phyloP scores from a whole-genome alignment of 2,797 vertebrate species.

The Pantherophis alleghaniensis region DNA sequence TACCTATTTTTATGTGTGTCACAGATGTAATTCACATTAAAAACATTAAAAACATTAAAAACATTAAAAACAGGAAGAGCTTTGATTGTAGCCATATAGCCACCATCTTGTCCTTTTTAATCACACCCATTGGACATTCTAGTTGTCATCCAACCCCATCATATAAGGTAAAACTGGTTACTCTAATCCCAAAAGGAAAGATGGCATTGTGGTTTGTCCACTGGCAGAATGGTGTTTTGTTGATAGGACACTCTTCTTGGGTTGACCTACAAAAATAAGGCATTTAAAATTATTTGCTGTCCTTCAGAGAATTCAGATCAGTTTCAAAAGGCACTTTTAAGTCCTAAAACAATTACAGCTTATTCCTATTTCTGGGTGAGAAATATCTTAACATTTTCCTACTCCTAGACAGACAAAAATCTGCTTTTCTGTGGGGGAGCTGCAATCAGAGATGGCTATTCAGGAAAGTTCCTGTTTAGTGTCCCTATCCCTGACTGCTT shows the following conservation, averaged over 20 bases:
- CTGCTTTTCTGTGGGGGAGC: background rate
- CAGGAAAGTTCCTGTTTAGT: background rate
- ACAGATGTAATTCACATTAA: background rate
- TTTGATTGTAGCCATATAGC: background rate
- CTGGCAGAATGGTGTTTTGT: background rate
- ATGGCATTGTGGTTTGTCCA: background rate
- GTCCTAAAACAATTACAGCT: background rate
- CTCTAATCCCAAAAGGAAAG: background rate
- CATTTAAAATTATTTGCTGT: background rate
- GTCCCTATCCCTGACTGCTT: background rate
- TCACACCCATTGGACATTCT: background rate
- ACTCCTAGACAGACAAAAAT: background rate
- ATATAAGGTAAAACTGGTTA: background rate
- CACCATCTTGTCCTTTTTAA: background rate
- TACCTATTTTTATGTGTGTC: background rate
- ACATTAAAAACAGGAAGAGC: background rate
- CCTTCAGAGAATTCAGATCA: background rate
- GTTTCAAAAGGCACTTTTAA: background rate
- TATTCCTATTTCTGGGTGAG: background rate
- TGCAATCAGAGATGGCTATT: background rate
- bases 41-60: background rate
- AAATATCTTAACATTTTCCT: background rate
- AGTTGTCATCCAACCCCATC: background rate
- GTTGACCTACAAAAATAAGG: background rate
- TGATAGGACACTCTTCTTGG: background rate